Evolutionary conservation across 53 echinoderm and acorn worm species (phyloP), one percentile per base, ranked within the genome.

Genomic region (Henricia sp.): DNA sequence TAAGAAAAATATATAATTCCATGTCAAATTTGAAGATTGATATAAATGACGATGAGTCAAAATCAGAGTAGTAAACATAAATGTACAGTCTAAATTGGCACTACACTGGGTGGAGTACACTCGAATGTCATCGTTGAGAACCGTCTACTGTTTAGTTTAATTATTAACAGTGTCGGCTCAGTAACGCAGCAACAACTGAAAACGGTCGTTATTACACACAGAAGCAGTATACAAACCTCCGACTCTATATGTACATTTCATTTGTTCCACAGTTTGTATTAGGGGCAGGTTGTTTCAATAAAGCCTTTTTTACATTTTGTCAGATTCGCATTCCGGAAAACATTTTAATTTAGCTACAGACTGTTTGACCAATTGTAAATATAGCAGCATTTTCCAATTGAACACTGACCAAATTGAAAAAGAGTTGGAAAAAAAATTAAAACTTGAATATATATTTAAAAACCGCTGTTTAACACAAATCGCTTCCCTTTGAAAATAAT

Each of bases 61-160:
- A 60, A 34, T 33, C 62, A 60, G 33, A 60, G 62, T 60, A n/a
- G 62, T 34, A 60, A 34, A 19, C 9, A 60, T 32, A 60, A 33
- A 33, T 4, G 62, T 29, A 23, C 62, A 27, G 13, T 13, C 29
- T 60, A 25, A 60, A 29, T 3, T 32, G 62, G 62, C 32, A 60
- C 62, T 60, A 60, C 62, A 60, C 32, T n/a, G n/a, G 24, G 17
- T 32, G 10, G 33, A 60, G 62, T 2, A 27, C 62, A 16, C 62
- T 60, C 33, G 33, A 60, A 29, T 28, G n/a, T 60, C 62, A n/a
- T 60, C 30, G 32, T n/a, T 16, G 62, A 33, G 62, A 60, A 60
- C 23, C 23, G 33, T 60, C 62, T 13, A 60, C 66, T 38, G 20
- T 38, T 67, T 28, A 24, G 67, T 67, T 67, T 67, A 67, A 67